phyloP scores from a whole-genome alignment of 92 coral and sea anemone species.

The Umimayanthus chanpuru region DNA sequence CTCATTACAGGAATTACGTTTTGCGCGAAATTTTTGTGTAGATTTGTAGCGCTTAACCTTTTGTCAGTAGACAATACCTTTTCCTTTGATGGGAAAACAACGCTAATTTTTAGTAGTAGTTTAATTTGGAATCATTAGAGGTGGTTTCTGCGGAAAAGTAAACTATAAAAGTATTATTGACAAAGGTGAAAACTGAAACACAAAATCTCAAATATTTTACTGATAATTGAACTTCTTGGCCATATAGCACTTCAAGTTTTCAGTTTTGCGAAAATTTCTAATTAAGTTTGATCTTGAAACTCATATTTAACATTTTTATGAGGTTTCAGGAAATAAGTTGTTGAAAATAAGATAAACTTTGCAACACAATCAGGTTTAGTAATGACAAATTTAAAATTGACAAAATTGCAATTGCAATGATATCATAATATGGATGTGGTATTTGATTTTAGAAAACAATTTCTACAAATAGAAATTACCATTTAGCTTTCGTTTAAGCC shows the following conservation, averaged over 20 bases:
- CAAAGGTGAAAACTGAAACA: not conserved
- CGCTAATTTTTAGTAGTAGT: slow-evolving; percentile 38
- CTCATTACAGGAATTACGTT: not conserved
- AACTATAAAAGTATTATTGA: not conserved
- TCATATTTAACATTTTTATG: slow-evolving; percentile 19
- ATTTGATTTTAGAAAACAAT: slow-evolving; percentile 1
- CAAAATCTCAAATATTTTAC: not conserved
- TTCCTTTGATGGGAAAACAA: slow-evolving; percentile 25
- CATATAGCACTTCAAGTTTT: not conserved
- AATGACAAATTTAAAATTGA: slow-evolving; percentile 8
- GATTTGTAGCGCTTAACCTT: slow-evolving; percentile 3
- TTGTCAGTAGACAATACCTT: slow-evolving; percentile 25
- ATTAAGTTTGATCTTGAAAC: slow-evolving; percentile 18
- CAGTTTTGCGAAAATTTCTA: slow-evolving; percentile 10
- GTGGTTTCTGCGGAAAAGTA: not conserved
- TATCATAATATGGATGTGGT: slow-evolving; percentile 6
- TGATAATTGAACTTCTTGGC: not conserved
- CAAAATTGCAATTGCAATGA: not conserved
- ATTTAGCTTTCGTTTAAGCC: not conserved
- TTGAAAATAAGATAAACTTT: slow-evolving; percentile 40
- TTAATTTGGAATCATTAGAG: slow-evolving; percentile 25
- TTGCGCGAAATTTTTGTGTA: not conserved
- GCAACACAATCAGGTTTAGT: not conserved
- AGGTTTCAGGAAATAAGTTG: slow-evolving; percentile 34
- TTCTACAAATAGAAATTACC: not conserved